Conservation (phyloP, 1,140 invertebrate genomes). For the Phortica variegata region DNA sequence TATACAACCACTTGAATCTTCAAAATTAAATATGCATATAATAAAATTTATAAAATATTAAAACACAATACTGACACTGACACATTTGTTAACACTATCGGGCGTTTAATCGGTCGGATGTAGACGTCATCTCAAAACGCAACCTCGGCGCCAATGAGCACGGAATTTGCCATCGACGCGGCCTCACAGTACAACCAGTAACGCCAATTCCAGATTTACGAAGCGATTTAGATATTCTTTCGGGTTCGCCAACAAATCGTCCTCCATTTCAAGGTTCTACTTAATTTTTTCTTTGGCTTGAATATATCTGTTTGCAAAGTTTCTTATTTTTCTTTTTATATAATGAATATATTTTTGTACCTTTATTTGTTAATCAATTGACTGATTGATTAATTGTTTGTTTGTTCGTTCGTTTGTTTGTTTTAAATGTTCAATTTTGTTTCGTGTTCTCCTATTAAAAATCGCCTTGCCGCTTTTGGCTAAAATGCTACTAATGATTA, state of each 20-base stretch:
- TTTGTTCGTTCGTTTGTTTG: too few species aligned
- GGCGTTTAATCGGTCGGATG: too few species aligned
- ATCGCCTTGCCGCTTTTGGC: too few species aligned
- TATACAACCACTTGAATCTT: too few species aligned
- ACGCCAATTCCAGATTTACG: slow-evolving; percentile 82
- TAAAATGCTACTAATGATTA: too few species aligned
- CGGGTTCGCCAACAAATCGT: slow-evolving; percentile 48
- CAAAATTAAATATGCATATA: too few species aligned
- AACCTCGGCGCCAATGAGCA: slow-evolving; percentile 71
- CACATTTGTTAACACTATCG: too few species aligned
- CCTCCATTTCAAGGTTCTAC: slow-evolving; percentile 56
- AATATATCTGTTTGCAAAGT: too few species aligned
- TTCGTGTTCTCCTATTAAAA: too few species aligned
- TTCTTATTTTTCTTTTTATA: too few species aligned
- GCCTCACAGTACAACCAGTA: slow-evolving; percentile 72
- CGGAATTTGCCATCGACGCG: slow-evolving; percentile 79
- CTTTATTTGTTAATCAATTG: neutral
- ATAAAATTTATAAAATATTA: neutral
- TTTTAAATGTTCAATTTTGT: too few species aligned
- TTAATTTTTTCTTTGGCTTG: too few species aligned
- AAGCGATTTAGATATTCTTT: slow-evolving; percentile 68
- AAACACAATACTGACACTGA: neutral
- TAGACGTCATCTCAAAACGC: slow-evolving; percentile 50
- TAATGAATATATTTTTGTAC: neutral
- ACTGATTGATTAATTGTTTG: neutral